Base-by-base conservation (phyloP, 2,797 vertebrate species). In the Vipera latastei region DNA sequence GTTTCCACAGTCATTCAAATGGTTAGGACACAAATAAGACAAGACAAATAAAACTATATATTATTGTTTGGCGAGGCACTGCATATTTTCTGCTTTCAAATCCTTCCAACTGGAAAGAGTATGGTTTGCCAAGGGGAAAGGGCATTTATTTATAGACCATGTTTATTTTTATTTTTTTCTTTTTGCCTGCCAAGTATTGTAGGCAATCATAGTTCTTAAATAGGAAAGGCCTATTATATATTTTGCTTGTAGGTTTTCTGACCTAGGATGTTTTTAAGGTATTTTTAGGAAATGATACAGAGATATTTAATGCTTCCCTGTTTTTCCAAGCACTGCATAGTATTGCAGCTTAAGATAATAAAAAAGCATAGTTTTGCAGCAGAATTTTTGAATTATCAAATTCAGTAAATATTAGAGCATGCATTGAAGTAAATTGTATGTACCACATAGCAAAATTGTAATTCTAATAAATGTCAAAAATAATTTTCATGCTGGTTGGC, bases 31-130 rank as follows among this genome's bases (percentile, higher is more conserved):
- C 38, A 38, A 38, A 38, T 38, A 38, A 38, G 38, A 38, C 38
- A 85, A 20, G 61, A 44, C 11, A 90, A 83, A 90, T 56, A 53
- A 60, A 28, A 44, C 28, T 90, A 89, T 87, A 73, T 93, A 87
- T 93, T 93, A 88, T 93, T 73, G 6, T 93, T 89, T 89, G 51
- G 86, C 51, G 90, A 91, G 90, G 86, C 69, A 85, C 87, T 38
- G 6, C 65, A 85, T 38, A 61, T 56, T 69, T 93, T 87, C 56
- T 63, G n/a, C 51, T 48, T 20, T 3, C 6, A n/a, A 69, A 57
- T 16, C n/a, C n/a, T 86, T 51, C 38, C 12, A 22, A 48, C 25
- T 57, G 86, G 83, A 87, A 92, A 89, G 57, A 48, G 22, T 89
- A 25, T 26, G 11, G 6, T 22, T 51, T 16, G 0, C 11, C 51